Conservation (phyloP, 2,113 vertebrate genomes). For the Crypturellus undulatus region DNA sequence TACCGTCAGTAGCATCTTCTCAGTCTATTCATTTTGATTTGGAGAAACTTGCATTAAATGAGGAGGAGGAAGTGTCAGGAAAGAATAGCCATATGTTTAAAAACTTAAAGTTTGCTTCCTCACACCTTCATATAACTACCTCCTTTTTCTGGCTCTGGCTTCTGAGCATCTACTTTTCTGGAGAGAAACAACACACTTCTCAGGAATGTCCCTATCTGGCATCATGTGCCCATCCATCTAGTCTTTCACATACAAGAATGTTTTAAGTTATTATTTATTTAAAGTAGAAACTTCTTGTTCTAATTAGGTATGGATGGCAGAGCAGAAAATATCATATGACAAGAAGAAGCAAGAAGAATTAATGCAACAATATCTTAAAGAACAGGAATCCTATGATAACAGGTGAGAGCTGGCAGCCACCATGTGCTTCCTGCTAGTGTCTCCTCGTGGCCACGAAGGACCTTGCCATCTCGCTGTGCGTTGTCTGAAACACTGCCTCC, state of each 20-base stretch:
- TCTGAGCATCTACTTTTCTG: accelerated
- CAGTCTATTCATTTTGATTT: background rate
- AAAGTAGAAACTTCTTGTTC: constrained; percentile 12
- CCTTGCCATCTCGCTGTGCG: background rate
- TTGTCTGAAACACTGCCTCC: background rate
- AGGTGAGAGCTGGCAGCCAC: constrained; percentile 78
- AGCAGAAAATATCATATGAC: constrained; percentile 97
- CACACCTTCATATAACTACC: accelerated
- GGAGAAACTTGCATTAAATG: background rate
- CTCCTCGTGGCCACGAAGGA: background rate
- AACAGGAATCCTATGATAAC: constrained; percentile 98
- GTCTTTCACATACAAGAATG: accelerated
- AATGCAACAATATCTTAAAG: constrained; percentile 97
- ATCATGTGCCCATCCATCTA: accelerated
- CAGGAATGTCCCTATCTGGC: accelerated
- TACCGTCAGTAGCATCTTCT: background rate
- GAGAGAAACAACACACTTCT: accelerated
- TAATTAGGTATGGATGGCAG: constrained; percentile 97
- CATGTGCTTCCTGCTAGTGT: background rate
- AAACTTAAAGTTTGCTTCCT: background rate
- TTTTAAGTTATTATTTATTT: background rate
- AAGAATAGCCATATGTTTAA: too few species aligned
- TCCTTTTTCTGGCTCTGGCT: background rate
- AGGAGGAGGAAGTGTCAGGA: background rate
- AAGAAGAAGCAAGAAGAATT: constrained; percentile 97